Percentiles rank a stretch among this genome's conserved stretches.
Conservation (phyloP, 2,888 invertebrate genomes). For the Calameuta idolon region DNA sequence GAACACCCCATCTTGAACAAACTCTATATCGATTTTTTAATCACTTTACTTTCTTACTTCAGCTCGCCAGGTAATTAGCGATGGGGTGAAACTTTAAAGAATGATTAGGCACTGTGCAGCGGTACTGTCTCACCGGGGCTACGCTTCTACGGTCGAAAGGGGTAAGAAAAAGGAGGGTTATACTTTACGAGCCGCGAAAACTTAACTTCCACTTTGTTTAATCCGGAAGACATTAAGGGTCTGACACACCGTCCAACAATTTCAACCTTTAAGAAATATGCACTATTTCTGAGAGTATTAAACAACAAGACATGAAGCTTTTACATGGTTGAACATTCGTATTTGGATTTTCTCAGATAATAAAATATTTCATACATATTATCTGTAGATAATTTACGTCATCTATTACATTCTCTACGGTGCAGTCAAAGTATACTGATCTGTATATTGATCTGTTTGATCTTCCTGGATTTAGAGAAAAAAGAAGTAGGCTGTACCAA, state of each 20-base stretch:
- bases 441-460: not conserved
- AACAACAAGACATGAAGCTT: too few species aligned
- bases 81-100: constrained; percentile 53
- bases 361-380: too few species aligned
- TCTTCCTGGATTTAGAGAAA: not conserved
- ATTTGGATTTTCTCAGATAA: too few species aligned
- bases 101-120: constrained; percentile 46
- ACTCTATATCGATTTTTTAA: constrained; percentile 44
- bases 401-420: too few species aligned
- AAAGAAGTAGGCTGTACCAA: not conserved
- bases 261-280: not conserved
- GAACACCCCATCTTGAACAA: not conserved
- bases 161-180: constrained; percentile 17
- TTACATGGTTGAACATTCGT: too few species aligned
- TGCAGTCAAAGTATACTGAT: too few species aligned
- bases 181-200: constrained; percentile 44
- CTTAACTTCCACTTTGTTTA: constrained; percentile 41
- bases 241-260: constrained; percentile 11
- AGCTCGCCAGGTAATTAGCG: constrained; percentile 50
- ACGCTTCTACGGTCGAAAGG: not conserved
- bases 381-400: too few species aligned
- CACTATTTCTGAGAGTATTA: not conserved
- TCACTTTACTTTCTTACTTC: constrained; percentile 43
- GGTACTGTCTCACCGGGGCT: not conserved
- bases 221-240: constrained; percentile 35